These are phyloP conservation scores for Aeoliscus strigatus DNA, from an alignment of 2,797 vertebrate genomes.

Conservation along the genomic window DNA sequence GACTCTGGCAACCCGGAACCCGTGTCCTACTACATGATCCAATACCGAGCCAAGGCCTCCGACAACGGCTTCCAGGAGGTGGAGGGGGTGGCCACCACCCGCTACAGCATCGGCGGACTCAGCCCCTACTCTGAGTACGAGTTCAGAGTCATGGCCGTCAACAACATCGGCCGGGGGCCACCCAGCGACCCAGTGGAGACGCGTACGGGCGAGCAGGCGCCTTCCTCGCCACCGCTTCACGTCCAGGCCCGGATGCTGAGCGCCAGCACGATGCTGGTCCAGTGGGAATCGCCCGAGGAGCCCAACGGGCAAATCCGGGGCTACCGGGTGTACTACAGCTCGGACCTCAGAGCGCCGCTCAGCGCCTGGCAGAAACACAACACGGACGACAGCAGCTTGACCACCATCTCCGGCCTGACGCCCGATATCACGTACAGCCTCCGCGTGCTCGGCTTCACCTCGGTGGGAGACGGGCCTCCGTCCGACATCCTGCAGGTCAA, in stretches of 20 bases:
- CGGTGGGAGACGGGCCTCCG: slow-evolving; percentile 88
- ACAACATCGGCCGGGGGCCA: slow-evolving; percentile 91
- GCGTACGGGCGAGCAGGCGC: slow-evolving; percentile 89
- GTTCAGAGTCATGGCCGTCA: slow-evolving; percentile 88
- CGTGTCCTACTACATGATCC: slow-evolving; percentile 91
- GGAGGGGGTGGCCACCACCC: slow-evolving; percentile 91
- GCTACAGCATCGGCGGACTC: slow-evolving; percentile 94
- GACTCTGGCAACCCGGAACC: slow-evolving; percentile 92
- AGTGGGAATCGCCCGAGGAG: slow-evolving; percentile 91
- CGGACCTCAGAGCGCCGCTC: slow-evolving; percentile 78
- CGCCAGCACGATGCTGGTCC: slow-evolving; percentile 92
- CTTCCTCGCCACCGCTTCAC: slow-evolving; percentile 87
- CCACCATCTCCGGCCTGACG: slow-evolving; percentile 87
- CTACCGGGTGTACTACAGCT: slow-evolving; percentile 89
- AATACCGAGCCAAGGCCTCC: slow-evolving; percentile 81
- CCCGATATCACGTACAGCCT: slow-evolving; percentile 94
- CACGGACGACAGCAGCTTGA: slow-evolving; percentile 88
- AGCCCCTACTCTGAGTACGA: slow-evolving; percentile 93
- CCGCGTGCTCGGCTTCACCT: slow-evolving; percentile 89
- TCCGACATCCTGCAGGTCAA: slow-evolving; percentile 93
- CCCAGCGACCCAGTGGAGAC: slow-evolving; percentile 88
- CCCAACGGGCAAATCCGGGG: slow-evolving; percentile 91
- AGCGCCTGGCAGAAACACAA: slow-evolving; percentile 94
- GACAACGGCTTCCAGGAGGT: slow-evolving; percentile 90
- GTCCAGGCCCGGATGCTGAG: slow-evolving; percentile 94